Base-by-base conservation (phyloP, 2,888 invertebrate species). In the Ptychoptera contaminata region DNA sequence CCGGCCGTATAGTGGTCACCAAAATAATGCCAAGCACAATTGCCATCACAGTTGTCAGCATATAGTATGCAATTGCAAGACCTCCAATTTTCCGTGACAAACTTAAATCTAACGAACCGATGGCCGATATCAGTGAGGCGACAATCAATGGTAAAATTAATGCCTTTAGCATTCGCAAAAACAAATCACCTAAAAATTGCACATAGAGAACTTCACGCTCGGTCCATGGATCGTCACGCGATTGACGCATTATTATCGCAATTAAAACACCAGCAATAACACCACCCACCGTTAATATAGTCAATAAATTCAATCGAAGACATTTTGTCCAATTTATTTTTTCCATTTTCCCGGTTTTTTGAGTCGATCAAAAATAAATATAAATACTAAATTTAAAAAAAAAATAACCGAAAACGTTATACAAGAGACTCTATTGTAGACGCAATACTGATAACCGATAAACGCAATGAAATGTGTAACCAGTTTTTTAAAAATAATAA, bases 141-240 rank as follows among this genome's bases (percentile, higher is more conserved):
- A 77, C 67, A 48, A 83, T 77, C 48, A 84, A 69, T 2, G 84
- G 84, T 41, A 84, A 63, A 53, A 84, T 82, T 46, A 84, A 67
- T 47, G 76, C 73, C 60, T 82, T 81, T 44, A 84, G 67, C 77
- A 82, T 81, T 49, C 78, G 67, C 51, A 84, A 70, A 54, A 83
- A 79, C 40, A 84, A 61, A 56, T 82, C 80, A 23, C 82, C 82
- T 2, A 75, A 65, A 57, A 77, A 81, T 52, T 75, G 72, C 37
- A 82, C 67, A 59, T 82, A 82, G 71, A 78, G 76, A 37, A 79
- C 67, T 53, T 81, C 74, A 41, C 82, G 58, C 37, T 63, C 57
- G 2, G 68, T 62, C 73, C 73, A 75, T 49, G 58, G 55, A 40
- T 55, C 60, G 8, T 23, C 12, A 5, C 42, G 16, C 15, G 42